These are phyloP conservation scores for Andrena bucephala DNA, from an alignment of 2,888 invertebrate species.

Conservation along the genomic window DNA sequence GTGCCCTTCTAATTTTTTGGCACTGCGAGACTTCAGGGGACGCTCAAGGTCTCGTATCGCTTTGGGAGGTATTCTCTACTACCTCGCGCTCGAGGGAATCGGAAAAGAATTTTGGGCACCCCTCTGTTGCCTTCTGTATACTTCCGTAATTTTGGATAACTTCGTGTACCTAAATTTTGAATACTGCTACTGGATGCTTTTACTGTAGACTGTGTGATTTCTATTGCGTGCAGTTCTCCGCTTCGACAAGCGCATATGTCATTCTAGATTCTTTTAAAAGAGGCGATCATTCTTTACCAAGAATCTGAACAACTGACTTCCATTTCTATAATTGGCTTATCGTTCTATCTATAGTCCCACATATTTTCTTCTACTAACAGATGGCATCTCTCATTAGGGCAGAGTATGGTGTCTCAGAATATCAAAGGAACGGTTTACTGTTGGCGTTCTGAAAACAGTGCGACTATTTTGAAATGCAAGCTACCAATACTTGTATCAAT, in stretches of 20 bases:
- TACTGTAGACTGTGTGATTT: background rate
- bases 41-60: no score
- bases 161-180: no score
- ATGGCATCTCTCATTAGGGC: background rate
- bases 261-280: conserved; percentile 21
- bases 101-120: no score
- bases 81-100: no score
- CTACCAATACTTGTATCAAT: no score
- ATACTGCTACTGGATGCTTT: background rate
- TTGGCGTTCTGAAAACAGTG: no score
- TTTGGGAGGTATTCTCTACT: no score
- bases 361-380: conserved; percentile 29
- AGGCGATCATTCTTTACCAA: conserved; percentile 28
- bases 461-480: no score
- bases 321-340: conserved; percentile 1
- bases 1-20: no score
- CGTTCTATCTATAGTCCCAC: background rate
- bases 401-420: background rate
- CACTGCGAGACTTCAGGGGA: no score
- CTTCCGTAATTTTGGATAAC: no score
- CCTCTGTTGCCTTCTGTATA: no score
- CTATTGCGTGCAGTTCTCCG: background rate
- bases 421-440: background rate
- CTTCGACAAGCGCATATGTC: background rate
- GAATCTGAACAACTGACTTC: conserved; percentile 17